Base-by-base conservation (phyloP, 2,797 vertebrate genomes). In the Alauda arvensis region DNA sequence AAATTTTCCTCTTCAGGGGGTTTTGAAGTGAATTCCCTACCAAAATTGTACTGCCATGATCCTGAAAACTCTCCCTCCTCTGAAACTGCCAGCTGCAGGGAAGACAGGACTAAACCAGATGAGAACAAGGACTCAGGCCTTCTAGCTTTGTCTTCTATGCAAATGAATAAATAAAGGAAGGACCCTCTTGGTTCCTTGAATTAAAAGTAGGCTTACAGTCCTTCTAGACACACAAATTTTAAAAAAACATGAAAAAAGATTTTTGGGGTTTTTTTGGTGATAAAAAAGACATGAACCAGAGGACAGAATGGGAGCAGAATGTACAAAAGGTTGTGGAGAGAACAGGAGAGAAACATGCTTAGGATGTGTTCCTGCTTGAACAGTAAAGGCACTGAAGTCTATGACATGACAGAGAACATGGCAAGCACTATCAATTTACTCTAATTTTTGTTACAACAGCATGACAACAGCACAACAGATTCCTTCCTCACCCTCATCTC, bases 391-490 rank as follows among this genome's bases (percentile, higher is more conserved):
- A 53, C 14, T 25, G 42, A 84, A 56, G 16, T 39, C 25, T 34
- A 10, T 11, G 0, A 0, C 21, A 28, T 33, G 14, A 18, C 18
- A 61, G 19, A 39, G 10, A 68, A 40, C 6, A 26, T 3, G 18
- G 48, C 16, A 60, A 63, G 31, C 31, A 40, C 34, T 24, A 69
- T 18, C 5, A 37, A 12, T 8, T 9, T 34, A 4, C 9, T 15
- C 18, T 74, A 79, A 77, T 74, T 63, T 33, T 33, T 51, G 43
- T 31, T 60, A 49, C 16, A 76, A 29, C 42, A 52, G n/a, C 26
- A 34, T 7, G 8, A 42, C 33, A 39, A 52, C 51, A 77, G 29
- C n/a, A 62, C 9, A 69, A 20, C 2, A 12, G 40, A 72, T 26
- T 62, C 33, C 31, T 76, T 80, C 43, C 46, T 70, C 28, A 21